Evolutionary conservation across 1,140 invertebrate genomes (phyloP), one percentile per base, ranked within the genome.

Genomic region (Lutraria rhynchaena): DNA sequence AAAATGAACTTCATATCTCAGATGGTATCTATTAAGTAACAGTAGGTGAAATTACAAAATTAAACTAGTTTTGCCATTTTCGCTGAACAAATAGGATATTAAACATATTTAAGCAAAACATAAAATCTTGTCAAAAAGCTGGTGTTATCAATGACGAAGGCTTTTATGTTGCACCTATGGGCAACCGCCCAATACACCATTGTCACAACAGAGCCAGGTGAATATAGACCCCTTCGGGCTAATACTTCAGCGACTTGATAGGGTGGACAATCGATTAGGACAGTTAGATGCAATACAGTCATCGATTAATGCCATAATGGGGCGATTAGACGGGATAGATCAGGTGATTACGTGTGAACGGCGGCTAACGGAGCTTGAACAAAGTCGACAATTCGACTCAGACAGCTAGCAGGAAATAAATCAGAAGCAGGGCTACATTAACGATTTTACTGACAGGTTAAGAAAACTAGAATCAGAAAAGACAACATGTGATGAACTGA

Each of bases 361-460:
- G 9, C 19, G 55, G 7, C 55, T 57, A 9, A 22, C 55, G 7
- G 55, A 57, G 9, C 19, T 57, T 9, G 55, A 57, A 57, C 9
- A 57, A 13, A 57, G 55, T 57, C 55, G 55, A 19, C 55, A 57
- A 22, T 57, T 57, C 55, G 55, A 57, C 22, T 22, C 55, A 57
- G 22, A 57, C 9, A 57, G 9, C 9, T 9, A 13, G 7, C 11
- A 57, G 7, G 19, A 19, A 57, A 57, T 57, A 57, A 27, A 19
- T 27, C 9, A 9, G 22, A 57, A 57, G 22, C 55, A 57, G 22
- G 9, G 27, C 9, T 9, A 57, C 9, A 22, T 57, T 13, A 27
- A 57, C 19, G 11, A 13, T 19, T 22, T 57, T 57, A 57, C 55
- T 7, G 7, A 57, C n/a, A 22, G 7, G 55, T 22, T 57, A 13